Evolutionary conservation across 2,113 vertebrate species (phyloP).

Genomic region (Labeo rohita): DNA sequence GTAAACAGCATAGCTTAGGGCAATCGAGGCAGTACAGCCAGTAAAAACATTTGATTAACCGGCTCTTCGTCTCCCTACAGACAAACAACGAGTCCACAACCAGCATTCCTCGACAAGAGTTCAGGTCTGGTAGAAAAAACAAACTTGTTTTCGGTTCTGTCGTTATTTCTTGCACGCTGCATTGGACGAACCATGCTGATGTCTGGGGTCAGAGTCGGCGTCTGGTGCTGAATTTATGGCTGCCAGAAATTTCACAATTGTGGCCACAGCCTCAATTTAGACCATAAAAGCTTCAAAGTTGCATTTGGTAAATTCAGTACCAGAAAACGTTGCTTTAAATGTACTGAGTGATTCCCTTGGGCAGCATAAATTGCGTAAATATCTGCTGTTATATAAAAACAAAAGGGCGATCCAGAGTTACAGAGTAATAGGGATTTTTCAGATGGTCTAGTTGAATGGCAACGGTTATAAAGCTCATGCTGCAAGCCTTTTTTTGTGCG

Average conservation of each 20-base stretch:
- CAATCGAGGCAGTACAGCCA: constrained; percentile 18
- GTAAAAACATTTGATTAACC: constrained; percentile 35
- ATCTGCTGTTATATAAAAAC: background rate
- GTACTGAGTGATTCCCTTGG: background rate
- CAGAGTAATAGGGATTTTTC: constrained; percentile 10
- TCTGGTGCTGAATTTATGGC: background rate
- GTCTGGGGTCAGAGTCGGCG: background rate
- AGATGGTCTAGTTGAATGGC: background rate
- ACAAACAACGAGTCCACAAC: constrained; percentile 36
- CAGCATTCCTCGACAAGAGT: constrained; percentile 44
- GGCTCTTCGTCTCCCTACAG: constrained; percentile 19
- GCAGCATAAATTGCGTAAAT: background rate
- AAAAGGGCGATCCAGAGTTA: background rate
- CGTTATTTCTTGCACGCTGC: background rate
- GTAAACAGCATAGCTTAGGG: constrained; percentile 28
- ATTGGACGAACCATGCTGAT: background rate
- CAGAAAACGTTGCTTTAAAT: constrained; percentile 4
- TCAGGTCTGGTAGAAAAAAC: constrained; percentile 26
- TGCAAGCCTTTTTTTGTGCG: background rate
- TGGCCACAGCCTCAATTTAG: background rate
- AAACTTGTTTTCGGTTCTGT: constrained; percentile 25
- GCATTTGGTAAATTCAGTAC: background rate
- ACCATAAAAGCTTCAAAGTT: background rate
- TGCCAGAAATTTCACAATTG: constrained; percentile 12
- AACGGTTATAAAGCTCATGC: background rate